phyloP scores from a whole-genome alignment of 2,888 invertebrate genomes.

The Hypena proboscidalis region DNA sequence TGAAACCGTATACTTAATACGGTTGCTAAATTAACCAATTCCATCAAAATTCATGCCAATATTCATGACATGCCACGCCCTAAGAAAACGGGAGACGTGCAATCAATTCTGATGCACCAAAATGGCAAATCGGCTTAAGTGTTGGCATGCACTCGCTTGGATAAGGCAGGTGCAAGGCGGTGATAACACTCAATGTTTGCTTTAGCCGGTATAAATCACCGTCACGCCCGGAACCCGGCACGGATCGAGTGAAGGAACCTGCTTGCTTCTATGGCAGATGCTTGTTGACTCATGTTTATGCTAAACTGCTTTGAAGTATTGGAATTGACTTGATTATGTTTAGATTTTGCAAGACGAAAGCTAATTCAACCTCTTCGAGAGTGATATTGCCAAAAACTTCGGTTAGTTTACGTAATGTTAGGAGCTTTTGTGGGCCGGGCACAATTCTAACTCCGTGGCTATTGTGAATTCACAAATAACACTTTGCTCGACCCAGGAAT shows the following conservation, averaged over 20 bases:
- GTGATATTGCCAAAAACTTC: neutral
- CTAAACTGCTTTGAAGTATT: conserved; percentile 12
- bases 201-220: conserved; percentile 58
- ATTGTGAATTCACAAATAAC: no score
- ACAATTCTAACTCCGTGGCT: no score
- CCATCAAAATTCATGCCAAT: no score
- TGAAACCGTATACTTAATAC: no score
- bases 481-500: no score
- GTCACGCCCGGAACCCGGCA: conserved; percentile 27
- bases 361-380: no score
- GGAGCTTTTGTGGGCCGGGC: no score
- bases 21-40: no score
- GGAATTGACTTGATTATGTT: neutral
- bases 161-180: conserved; percentile 72
- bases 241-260: conserved; percentile 54
- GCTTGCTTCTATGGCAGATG: conserved; percentile 64
- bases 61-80: no score
- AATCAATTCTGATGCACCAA: conserved; percentile 61
- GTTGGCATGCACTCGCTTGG: conserved; percentile 29
- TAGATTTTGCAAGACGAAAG: no score
- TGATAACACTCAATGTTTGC: conserved; percentile 73
- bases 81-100: conserved; percentile 3
- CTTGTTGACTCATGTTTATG: conserved; percentile 38
- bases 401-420: no score
- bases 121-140: conserved; percentile 70